Evolutionary conservation across 2,113 vertebrate species (phyloP).

Genomic region (Hypanus sabinus): DNA sequence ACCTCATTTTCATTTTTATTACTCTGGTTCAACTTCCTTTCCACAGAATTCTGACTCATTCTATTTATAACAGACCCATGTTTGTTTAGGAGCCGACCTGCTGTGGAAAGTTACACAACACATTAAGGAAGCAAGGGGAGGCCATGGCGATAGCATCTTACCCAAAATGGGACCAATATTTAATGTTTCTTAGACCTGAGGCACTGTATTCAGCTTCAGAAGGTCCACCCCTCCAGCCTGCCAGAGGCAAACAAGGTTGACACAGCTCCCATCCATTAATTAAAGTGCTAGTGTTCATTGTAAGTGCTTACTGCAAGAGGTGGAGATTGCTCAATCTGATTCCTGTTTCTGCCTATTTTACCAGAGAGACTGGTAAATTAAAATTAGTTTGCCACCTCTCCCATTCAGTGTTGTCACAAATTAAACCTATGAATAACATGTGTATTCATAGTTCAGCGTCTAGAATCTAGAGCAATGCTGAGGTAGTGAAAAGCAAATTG

Average conservation of each 20-base stretch:
- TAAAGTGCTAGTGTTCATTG: background rate
- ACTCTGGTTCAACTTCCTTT: conserved; percentile 15
- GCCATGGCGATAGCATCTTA: background rate
- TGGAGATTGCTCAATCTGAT: background rate
- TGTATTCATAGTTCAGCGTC: too few species aligned
- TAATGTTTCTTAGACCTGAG: background rate
- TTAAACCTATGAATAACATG: too few species aligned
- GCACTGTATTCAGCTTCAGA: background rate
- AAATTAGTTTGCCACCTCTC: too few species aligned
- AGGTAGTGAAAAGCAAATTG: too few species aligned
- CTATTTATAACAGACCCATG: conserved; percentile 25
- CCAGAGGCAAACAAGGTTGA: background rate
- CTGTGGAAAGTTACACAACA: conserved; percentile 28
- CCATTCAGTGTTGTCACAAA: too few species aligned
- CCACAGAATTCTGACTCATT: conserved; percentile 34
- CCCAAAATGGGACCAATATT: background rate
- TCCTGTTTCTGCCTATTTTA: too few species aligned
- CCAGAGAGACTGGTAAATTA: too few species aligned
- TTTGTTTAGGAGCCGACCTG: conserved; percentile 7
- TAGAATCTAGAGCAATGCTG: too few species aligned
- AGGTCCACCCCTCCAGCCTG: too few species aligned
- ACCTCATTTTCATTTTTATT: conserved; percentile 36
- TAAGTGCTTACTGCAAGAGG: background rate
- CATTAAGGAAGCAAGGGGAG: background rate
- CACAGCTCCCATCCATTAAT: background rate